phyloP scores from a whole-genome alignment of 2,888 invertebrate genomes.

The Villa cingulata region DNA sequence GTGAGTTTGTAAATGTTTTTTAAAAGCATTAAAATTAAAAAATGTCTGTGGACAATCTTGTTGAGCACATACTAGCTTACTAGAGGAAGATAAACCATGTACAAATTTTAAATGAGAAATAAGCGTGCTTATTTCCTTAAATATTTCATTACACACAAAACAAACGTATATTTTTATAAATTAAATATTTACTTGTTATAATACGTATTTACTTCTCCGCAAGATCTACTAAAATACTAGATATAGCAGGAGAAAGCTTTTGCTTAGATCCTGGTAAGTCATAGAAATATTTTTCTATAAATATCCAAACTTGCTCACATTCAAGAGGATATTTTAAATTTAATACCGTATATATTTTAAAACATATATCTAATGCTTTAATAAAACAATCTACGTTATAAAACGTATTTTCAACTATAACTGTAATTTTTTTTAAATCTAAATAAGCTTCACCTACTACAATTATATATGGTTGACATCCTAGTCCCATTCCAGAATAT shows the following conservation, averaged over 20 bases:
- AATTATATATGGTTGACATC: neutral
- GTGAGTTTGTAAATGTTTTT: neutral
- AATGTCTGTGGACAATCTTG: neutral
- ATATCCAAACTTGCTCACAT: neutral
- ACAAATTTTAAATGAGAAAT: neutral
- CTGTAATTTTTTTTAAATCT: neutral
- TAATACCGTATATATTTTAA: neutral
- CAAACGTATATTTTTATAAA: neutral
- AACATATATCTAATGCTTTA: neutral
- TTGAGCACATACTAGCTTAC: neutral
- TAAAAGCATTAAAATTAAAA: neutral
- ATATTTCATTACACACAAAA: neutral
- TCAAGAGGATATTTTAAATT: constrained; percentile 1
- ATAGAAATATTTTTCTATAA: neutral
- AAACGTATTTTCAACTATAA: neutral
- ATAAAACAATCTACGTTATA: neutral
- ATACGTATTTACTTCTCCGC: neutral
- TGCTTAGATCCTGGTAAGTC: neutral
- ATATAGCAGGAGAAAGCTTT: neutral
- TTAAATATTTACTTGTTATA: too few relatives aligned
- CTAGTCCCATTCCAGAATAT: neutral
- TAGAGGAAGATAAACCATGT: neutral
- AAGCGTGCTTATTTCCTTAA: neutral
- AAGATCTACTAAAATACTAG: neutral
- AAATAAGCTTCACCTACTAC: neutral